A percentile compares a stretch with the other conserved stretches of the same genome.
phyloP scores from a whole-genome alignment of 2,888 invertebrate species.

The Zygothrica quintamaculata region DNA sequence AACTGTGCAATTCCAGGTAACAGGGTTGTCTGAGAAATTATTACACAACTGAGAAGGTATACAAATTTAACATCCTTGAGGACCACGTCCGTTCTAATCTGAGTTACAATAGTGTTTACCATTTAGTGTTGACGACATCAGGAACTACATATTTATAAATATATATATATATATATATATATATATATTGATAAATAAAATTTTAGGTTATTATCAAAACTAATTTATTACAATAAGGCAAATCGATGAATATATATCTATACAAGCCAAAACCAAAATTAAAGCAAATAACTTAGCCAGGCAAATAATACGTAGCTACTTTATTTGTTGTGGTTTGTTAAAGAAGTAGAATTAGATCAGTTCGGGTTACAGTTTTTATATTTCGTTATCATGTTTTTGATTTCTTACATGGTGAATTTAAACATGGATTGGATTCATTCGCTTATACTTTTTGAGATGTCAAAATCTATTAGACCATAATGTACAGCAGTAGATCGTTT shows the following conservation, averaged over 20 bases:
- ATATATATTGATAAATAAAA: constrained; percentile 53
- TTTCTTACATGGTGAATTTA: constrained; percentile 79
- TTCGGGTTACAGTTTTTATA: constrained; percentile 69
- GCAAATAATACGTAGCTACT: neutral
- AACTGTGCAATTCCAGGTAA: constrained; percentile 73
- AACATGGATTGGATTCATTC: constrained; percentile 57
- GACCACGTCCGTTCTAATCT: constrained; percentile 55
- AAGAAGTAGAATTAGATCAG: constrained; percentile 42
- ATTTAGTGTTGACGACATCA: constrained; percentile 89
- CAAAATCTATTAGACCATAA: constrained; percentile 71
- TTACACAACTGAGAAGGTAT: constrained; percentile 77
- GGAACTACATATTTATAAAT: constrained; percentile 86
- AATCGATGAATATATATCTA: constrained; percentile 19
- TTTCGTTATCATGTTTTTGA: constrained; percentile 73
- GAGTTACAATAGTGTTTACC: constrained; percentile 82
- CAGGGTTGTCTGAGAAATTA: constrained; percentile 77
- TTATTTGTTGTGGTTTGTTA: constrained; percentile 4
- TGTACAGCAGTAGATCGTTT: constrained; percentile 66
- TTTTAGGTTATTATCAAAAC: constrained; percentile 45
- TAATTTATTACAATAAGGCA: constrained; percentile 4
- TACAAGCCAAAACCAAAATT: constrained; percentile 42
- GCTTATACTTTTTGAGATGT: constrained; percentile 45
- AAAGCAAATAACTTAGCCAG: constrained; percentile 19
- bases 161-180: constrained; percentile 43
- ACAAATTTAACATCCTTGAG: constrained; percentile 70